These are phyloP conservation scores for Patella ulyssiponensis DNA, from an alignment of 2,888 invertebrate genomes.

Conservation along the genomic window DNA sequence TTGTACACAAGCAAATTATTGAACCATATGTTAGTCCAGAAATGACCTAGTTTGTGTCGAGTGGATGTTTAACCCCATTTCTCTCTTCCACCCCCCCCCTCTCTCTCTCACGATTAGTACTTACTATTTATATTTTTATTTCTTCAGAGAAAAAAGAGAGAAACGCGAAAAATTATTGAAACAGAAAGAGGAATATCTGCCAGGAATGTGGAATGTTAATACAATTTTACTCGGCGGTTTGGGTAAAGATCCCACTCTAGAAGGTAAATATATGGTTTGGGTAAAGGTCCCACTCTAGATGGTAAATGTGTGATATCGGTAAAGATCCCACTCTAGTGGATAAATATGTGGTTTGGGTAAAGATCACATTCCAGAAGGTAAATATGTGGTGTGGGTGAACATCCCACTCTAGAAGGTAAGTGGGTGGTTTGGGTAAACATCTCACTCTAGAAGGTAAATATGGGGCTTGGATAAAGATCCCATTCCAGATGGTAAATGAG, in stretches of 20 bases:
- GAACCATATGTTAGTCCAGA: too few relatives aligned
- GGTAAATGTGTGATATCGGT: constrained; percentile 67
- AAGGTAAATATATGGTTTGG: too few relatives aligned
- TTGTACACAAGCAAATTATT: too few relatives aligned
- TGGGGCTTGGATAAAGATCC: constrained; percentile 70
- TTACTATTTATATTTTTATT: too few relatives aligned
- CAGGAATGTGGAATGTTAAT: constrained; percentile 71
- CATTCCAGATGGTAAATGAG: constrained; percentile 60
- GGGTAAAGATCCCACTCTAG: constrained; percentile 59
- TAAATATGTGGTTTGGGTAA: constrained; percentile 25
- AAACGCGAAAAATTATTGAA: constrained; percentile 61
- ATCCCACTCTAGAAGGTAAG: constrained; percentile 61
- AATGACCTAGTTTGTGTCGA: too few relatives aligned
- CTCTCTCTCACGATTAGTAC: too few relatives aligned
- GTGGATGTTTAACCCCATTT: too few relatives aligned
- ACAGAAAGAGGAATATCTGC: constrained; percentile 64
- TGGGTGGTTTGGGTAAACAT: neutral
- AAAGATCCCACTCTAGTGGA: constrained; percentile 63
- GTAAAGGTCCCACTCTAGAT: too few relatives aligned
- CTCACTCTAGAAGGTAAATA: constrained; percentile 27
- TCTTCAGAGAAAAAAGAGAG: constrained; percentile 54
- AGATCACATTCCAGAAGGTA: too few relatives aligned
- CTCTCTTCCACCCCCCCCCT: neutral
- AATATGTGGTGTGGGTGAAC: constrained; percentile 65
- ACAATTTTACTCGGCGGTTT: constrained; percentile 69